Base-by-base conservation (phyloP, 1,140 invertebrate genomes). In the Hylaeus volcanicus region DNA sequence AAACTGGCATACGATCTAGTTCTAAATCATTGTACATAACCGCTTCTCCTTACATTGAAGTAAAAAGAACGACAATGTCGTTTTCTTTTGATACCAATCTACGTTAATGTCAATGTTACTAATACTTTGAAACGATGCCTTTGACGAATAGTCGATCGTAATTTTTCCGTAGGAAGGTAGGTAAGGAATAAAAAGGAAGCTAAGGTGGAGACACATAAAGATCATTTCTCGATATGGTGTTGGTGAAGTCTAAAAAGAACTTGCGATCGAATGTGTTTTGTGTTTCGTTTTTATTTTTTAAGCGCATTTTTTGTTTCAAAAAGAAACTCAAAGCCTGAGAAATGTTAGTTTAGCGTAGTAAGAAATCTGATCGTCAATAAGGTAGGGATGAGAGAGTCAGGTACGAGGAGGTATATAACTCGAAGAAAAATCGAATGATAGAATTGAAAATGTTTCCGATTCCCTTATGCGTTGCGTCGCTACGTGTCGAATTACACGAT, bases 401-500 rank as follows among this genome's bases (percentile, higher is more conserved):
- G 15, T 14, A 12, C 11, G n/a, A 51, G n/a, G 41, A 14, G 26
- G 58, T 77, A 71, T 48, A 60, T 60, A 75, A 26, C 26, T 26
- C 26, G 26, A 26, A n/a, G 65, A 65, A 56, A 61, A 64, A 43
- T 65, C 43, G 14, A 68, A 48, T 5, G 71, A 61, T 61, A 12
- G 12, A 68, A 80, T 80, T 80, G 45, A 68, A 80, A 80, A 68
- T n/a, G 37, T 60, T 45, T 26, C 39, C 56, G 48, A 26, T 26
- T 26, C 26, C 26, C 26, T 26, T 75, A 41, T 41, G 63, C n/a
- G 48, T 72, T 64, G 81, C 85, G 89, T 89, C 89, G 87, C 89
- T 85, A 87, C 85, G 88, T 70, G 84, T 73, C 69, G 69, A 85
- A 88, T 89, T 88, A 1, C 37, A 9, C 61, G 14, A 45, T 65